These are phyloP conservation scores for Maconellicoccus hirsutus DNA, from an alignment of 1,140 invertebrate species.

Conservation along the genomic window DNA sequence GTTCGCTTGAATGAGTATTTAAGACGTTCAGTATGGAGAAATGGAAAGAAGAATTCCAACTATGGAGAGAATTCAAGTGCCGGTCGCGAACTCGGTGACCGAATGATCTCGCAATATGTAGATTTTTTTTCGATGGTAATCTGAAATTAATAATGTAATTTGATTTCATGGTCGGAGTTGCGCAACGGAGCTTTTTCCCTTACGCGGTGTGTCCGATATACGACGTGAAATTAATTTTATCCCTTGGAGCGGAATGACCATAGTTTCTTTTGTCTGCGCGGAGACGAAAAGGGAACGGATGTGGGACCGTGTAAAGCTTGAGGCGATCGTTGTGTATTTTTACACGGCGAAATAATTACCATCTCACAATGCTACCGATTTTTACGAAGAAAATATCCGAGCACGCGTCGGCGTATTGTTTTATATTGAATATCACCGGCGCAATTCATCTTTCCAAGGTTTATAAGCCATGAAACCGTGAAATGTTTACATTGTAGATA, in stretches of 20 bases:
- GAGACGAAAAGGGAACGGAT: background rate
- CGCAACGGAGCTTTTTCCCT: background rate
- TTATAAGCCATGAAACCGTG: background rate
- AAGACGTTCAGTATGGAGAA: background rate
- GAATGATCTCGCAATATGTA: background rate
- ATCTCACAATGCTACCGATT: background rate
- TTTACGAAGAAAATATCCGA: background rate
- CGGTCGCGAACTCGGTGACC: no score
- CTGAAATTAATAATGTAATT: conserved; percentile 10
- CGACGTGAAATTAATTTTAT: conserved; percentile 5
- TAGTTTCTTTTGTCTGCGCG: background rate
- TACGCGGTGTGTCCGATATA: background rate
- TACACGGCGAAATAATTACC: background rate
- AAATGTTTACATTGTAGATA: background rate
- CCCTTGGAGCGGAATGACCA: background rate
- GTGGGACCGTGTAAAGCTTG: background rate
- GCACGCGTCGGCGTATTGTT: conserved; percentile 6
- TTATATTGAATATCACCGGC: background rate
- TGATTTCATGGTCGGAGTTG: background rate
- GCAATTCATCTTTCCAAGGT: background rate
- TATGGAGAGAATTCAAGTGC: no score
- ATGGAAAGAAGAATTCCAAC: no score
- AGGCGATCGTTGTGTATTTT: no score
- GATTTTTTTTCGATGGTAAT: conserved; percentile 1
- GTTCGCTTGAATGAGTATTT: background rate